Evolutionary conservation across 2,797 vertebrate genomes (phyloP).

Genomic region (Typhlichthys eigenmanni): DNA sequence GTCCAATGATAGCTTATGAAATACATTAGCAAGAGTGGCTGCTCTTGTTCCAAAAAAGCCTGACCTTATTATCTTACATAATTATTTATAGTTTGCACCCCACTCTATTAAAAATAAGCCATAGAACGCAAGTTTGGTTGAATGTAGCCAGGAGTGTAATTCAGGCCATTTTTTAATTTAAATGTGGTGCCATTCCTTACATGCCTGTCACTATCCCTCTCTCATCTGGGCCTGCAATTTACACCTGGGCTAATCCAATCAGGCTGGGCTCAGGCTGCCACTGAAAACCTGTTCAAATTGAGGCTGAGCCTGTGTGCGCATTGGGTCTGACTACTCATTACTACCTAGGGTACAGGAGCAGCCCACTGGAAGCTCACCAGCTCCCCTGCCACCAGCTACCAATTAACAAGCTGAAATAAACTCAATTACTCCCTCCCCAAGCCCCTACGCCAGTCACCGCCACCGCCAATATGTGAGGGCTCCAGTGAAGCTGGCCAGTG

Average conservation of each 20-base stretch:
- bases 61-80: slow-evolving; percentile 25
- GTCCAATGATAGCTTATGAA: slow-evolving; percentile 9
- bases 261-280: slow-evolving; percentile 44
- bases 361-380: slow-evolving; percentile 37
- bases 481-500: slow-evolving; percentile 9
- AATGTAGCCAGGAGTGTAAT: slow-evolving; percentile 51
- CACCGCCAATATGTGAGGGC: slow-evolving; percentile 18
- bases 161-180: slow-evolving; percentile 39
- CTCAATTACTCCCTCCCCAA: slow-evolving; percentile 23
- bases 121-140: slow-evolving; percentile 32
- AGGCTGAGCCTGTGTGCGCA: slow-evolving; percentile 34
- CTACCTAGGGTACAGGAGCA: slow-evolving; percentile 24
- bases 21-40: neutral
- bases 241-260: slow-evolving; percentile 64
- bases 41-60: slow-evolving; percentile 16
- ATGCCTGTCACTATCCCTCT: neutral
- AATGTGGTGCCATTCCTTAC: slow-evolving; percentile 50
- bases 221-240: slow-evolving; percentile 51
- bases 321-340: slow-evolving; percentile 38
- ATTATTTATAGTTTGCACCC: slow-evolving; percentile 6
- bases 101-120: slow-evolving; percentile 20
- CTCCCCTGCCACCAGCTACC: slow-evolving; percentile 48
- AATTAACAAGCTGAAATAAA: slow-evolving; percentile 54
- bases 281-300: slow-evolving; percentile 30
- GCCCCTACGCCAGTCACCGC: slow-evolving; percentile 14